phyloP scores from a whole-genome alignment of 2,113 vertebrate species.

The Dipodomys spectabilis region DNA sequence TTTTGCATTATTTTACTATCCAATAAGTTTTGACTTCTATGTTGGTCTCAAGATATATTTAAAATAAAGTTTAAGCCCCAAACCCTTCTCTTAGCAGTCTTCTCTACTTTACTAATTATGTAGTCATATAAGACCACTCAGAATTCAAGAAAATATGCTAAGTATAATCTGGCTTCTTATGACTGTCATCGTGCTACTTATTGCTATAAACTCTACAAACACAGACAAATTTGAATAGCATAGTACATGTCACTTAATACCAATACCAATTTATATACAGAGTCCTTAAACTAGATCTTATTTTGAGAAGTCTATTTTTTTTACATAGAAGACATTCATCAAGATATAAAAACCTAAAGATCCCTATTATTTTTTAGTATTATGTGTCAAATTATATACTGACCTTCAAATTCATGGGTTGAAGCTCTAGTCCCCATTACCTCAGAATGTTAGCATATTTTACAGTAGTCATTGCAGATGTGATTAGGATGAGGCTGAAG shows the following conservation, averaged over 20 bases:
- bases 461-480: background rate
- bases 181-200: background rate
- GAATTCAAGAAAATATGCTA: conserved; percentile 1
- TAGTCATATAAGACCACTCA: background rate
- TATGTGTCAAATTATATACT: background rate
- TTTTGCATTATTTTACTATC: conserved; percentile 4
- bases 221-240: background rate
- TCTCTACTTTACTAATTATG: background rate
- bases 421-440: background rate
- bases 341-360: conserved; percentile 18
- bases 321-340: conserved; percentile 39
- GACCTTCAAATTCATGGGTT: background rate
- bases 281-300: conserved; percentile 34
- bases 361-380: conserved; percentile 31
- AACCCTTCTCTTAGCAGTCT: background rate
- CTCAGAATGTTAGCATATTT: background rate
- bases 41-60: background rate
- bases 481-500: conserved; percentile 1
- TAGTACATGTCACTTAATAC: background rate
- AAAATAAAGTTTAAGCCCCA: conserved; percentile 39
- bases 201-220: background rate
- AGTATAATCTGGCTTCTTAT: background rate
- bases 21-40: conserved; percentile 17
- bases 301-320: conserved; percentile 61
- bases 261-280: conserved; percentile 31